These are phyloP conservation scores for Baryphthengus martii DNA, from an alignment of 2,113 vertebrate genomes.

Conservation along the genomic window DNA sequence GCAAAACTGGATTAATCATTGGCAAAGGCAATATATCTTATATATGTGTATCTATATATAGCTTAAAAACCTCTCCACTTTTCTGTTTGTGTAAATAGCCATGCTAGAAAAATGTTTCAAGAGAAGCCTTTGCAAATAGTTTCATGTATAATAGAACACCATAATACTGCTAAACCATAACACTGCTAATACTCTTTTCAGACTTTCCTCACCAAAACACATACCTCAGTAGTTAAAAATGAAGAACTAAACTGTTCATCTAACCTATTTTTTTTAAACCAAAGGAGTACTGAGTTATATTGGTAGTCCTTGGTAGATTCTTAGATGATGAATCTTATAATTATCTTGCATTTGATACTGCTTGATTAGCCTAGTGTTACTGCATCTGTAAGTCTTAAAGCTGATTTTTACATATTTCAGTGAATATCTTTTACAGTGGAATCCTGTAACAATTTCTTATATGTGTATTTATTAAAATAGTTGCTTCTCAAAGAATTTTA, in stretches of 20 bases:
- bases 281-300: neutral
- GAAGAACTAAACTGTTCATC: neutral
- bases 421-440: neutral
- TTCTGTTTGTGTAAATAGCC: neutral
- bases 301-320: neutral
- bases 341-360: neutral
- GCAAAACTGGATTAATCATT: slow-evolving; percentile 98
- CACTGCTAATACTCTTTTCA: neutral
- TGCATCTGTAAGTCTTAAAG: neutral
- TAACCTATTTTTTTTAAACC: neutral
- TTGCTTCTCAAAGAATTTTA: neutral
- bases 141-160: neutral
- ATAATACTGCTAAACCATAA: neutral
- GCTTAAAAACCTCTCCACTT: neutral
- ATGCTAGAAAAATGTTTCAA: neutral
- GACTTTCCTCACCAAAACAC: neutral
- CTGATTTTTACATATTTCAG: neutral
- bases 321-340: neutral
- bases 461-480: neutral
- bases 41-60: neutral
- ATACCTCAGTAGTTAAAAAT: neutral
- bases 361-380: neutral
- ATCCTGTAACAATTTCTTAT: neutral
- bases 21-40: slow-evolving; percentile 86
- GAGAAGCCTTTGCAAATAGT: neutral